A percentile compares a stretch with the other conserved stretches of the same genome.
These are phyloP conservation scores for Epinotia brunnichana DNA, from an alignment of 2,888 invertebrate species.

Conservation along the genomic window DNA sequence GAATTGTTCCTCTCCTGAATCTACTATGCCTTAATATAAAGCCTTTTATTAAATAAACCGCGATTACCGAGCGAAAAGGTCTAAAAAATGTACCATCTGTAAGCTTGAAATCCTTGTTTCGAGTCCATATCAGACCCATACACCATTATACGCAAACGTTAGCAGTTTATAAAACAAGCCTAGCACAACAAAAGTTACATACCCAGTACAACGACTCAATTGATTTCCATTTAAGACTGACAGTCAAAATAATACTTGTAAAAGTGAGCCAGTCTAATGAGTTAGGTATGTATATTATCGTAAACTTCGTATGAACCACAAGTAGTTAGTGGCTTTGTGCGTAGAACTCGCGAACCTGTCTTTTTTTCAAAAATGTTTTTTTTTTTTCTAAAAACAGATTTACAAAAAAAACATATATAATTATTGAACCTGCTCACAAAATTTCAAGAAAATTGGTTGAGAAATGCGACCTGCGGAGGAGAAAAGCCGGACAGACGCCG, in stretches of 20 bases:
- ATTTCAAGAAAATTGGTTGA: too few relatives aligned
- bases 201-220: not conserved
- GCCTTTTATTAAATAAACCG: conserved; percentile 20
- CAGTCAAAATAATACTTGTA: not conserved
- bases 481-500: too few relatives aligned
- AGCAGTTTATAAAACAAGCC: conserved; percentile 66
- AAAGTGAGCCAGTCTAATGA: not conserved
- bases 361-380: too few relatives aligned
- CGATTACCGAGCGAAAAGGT: conserved; percentile 13
- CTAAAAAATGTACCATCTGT: conserved; percentile 45
- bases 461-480: too few relatives aligned
- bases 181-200: conserved; percentile 5
- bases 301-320: not conserved
- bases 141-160: conserved; percentile 61
- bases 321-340: too few relatives aligned
- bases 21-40: not conserved
- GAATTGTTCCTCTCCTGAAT: conserved; percentile 17
- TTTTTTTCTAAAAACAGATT: too few relatives aligned
- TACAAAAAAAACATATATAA: too few relatives aligned
- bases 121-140: conserved; percentile 39
- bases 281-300: too few relatives aligned
- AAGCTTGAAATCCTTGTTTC: conserved; percentile 37
- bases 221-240: not conserved
- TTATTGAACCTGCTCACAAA: too few relatives aligned
- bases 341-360: too few relatives aligned